These are phyloP conservation scores for Mus pahari DNA, from an alignment of 2,113 vertebrate species.

Conservation along the genomic window DNA sequence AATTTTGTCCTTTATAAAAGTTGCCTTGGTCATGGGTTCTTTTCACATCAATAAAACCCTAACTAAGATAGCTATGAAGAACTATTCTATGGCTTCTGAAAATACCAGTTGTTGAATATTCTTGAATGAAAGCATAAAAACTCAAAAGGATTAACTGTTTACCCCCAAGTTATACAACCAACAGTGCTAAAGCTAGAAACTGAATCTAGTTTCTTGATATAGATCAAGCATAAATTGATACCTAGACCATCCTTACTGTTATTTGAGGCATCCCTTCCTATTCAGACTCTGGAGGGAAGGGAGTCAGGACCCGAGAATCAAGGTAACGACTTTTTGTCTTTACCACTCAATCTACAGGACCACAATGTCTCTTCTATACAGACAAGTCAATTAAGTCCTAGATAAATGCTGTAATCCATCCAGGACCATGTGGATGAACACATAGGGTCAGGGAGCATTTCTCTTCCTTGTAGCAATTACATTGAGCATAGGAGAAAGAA, in stretches of 20 bases:
- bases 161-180: not conserved
- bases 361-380: not conserved
- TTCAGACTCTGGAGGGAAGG: not conserved
- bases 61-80: not conserved
- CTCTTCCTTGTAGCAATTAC: too few relatives aligned
- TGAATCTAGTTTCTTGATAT: not conserved
- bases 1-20: too few relatives aligned
- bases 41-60: too few relatives aligned
- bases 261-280: not conserved
- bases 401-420: not conserved
- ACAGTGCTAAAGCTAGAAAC: not conserved
- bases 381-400: not conserved
- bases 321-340: fast-evolving
- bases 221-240: not conserved
- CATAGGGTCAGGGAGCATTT: not conserved
- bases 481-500: not conserved
- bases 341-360: not conserved
- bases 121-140: not conserved
- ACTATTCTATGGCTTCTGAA: not conserved
- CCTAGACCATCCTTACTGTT: not conserved
- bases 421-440: not conserved
- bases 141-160: not conserved
- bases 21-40: too few relatives aligned
- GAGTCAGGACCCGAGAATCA: not conserved
- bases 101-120: not conserved